These are phyloP conservation scores for Euphonia xanthogaster DNA, from an alignment of 2,797 vertebrate genomes.

Conservation along the genomic window DNA sequence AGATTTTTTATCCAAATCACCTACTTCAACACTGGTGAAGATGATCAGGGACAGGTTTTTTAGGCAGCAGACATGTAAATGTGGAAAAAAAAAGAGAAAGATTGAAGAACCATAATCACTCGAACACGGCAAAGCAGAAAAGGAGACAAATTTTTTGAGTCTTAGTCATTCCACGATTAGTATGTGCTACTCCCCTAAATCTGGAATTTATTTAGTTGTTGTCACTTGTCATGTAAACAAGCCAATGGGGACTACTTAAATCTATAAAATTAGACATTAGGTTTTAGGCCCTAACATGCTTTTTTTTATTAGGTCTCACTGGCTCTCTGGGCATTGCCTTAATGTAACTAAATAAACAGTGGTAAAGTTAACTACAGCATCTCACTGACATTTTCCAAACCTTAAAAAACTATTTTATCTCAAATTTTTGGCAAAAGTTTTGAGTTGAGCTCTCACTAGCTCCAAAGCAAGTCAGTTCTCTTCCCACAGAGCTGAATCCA, in stretches of 20 bases:
- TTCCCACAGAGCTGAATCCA: slow-evolving; percentile 3
- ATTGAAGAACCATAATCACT: neutral
- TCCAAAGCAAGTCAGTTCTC: neutral
- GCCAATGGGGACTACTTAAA: slow-evolving; percentile 35
- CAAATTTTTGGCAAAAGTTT: neutral
- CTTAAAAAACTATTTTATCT: neutral
- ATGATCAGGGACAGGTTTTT: neutral
- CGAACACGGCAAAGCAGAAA: neutral
- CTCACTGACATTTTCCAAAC: neutral
- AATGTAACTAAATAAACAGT: neutral
- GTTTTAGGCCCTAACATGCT: neutral
- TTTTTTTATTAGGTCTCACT: neutral
- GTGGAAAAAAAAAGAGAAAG: fast-evolving
- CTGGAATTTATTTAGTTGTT: slow-evolving; percentile 47
- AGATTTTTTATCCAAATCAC: neutral
- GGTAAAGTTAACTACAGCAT: neutral
- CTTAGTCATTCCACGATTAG: neutral
- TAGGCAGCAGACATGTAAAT: neutral
- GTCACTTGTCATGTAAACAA: slow-evolving; percentile 57
- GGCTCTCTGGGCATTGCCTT: neutral
- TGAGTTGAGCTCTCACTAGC: neutral
- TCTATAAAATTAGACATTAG: slow-evolving; percentile 29
- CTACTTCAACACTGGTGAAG: neutral
- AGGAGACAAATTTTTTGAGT: neutral
- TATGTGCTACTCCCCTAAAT: slow-evolving; percentile 11